These are phyloP conservation scores for Eilema griseolum DNA, from an alignment of 2,888 invertebrate genomes.

Conservation along the genomic window DNA sequence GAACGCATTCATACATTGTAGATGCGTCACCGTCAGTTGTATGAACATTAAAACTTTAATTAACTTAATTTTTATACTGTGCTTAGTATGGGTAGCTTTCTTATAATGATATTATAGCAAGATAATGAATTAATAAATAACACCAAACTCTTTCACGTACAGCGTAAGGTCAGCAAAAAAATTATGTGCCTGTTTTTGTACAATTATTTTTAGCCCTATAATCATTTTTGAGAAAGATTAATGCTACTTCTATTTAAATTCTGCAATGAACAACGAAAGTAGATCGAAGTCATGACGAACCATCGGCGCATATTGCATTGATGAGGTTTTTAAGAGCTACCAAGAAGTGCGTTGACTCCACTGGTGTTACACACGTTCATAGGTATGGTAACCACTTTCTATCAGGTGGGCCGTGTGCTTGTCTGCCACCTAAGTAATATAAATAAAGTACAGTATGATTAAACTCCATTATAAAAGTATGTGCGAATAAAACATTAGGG, in stretches of 20 bases:
- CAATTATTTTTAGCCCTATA: not conserved
- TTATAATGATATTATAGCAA: constrained; percentile 47
- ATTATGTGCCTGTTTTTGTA: too few relatives aligned
- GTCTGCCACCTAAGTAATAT: too few relatives aligned
- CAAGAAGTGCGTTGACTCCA: too few relatives aligned
- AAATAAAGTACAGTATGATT: too few relatives aligned
- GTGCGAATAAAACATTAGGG: too few relatives aligned
- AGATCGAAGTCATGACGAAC: not conserved
- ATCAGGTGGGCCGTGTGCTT: too few relatives aligned
- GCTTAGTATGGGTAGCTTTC: constrained; percentile 28
- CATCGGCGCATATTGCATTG: not conserved
- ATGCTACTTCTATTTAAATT: not conserved
- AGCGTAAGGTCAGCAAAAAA: constrained; percentile 51
- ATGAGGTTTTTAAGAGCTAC: too few relatives aligned
- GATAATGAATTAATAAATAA: constrained; percentile 54
- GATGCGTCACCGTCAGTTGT: not conserved
- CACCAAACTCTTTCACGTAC: constrained; percentile 54
- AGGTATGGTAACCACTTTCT: too few relatives aligned
- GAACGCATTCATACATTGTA: not conserved
- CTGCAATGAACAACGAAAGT: not conserved
- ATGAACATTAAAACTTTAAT: not conserved
- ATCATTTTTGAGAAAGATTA: not conserved
- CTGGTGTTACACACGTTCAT: too few relatives aligned
- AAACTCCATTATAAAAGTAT: too few relatives aligned
- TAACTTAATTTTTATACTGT: constrained; percentile 20